Evolutionary conservation across 1,140 invertebrate species (phyloP).

Genomic region (Camponotus pennsylvanicus): DNA sequence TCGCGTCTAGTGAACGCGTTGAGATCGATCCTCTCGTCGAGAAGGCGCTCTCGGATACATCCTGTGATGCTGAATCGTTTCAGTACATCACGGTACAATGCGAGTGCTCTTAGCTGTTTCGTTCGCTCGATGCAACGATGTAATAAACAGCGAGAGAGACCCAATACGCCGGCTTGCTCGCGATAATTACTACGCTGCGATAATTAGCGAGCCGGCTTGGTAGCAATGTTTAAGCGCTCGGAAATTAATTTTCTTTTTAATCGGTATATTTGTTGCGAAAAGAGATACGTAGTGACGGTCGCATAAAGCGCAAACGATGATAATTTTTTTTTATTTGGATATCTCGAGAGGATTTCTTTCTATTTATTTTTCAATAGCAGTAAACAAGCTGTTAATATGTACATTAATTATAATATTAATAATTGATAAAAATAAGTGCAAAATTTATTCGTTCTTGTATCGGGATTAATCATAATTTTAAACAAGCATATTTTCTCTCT

Average conservation of each 20-base stretch:
- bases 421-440: constrained; percentile 3
- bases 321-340: background rate
- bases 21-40: background rate
- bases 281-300: background rate
- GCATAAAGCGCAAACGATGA: background rate
- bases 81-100: background rate
- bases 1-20: background rate
- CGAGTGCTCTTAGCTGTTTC: background rate
- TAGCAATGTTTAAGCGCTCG: constrained; percentile 30
- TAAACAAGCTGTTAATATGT: background rate
- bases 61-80: constrained; percentile 11
- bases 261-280: background rate
- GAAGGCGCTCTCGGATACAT: background rate
- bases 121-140: background rate
- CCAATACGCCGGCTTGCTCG: background rate
- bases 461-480: background rate
- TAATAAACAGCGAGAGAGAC: constrained; percentile 18
- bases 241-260: constrained; percentile 49
- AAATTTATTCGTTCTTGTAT: background rate
- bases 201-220: constrained; percentile 28
- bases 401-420: background rate
- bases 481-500: background rate
- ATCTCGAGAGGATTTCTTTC: background rate
- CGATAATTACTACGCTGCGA: constrained; percentile 14
- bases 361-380: background rate